Conservation (phyloP, 2,113 vertebrate species). For the Aspiorhynchus laticeps region DNA sequence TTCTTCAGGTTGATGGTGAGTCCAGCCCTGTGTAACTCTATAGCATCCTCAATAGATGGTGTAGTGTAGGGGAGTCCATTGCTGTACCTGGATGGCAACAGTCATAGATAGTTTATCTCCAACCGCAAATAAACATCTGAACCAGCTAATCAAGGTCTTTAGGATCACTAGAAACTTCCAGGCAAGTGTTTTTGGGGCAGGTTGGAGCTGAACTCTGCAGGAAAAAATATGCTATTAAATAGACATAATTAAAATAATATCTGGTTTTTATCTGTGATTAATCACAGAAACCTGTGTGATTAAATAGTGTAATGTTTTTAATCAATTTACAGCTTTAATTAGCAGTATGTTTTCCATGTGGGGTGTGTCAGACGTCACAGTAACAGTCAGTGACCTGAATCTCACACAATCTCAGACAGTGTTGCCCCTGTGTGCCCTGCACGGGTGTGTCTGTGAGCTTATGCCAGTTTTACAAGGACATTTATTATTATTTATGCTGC, state of each 20-base stretch:
- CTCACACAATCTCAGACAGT: not conserved
- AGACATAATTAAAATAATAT: not conserved
- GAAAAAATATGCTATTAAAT: not conserved
- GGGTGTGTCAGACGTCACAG: not conserved
- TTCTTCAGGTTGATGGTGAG: no score
- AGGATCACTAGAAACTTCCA: no score
- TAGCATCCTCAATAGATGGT: no score
- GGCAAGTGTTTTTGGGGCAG: no score
- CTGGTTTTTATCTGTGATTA: no score
- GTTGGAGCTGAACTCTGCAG: no score
- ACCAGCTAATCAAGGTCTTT: no score
- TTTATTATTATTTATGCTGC: conserved; percentile 6
- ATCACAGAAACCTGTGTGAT: not conserved
- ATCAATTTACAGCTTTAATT: not conserved
- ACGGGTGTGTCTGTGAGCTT: not conserved
- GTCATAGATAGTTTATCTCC: no score
- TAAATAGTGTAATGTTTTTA: not conserved
- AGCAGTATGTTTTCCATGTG: not conserved
- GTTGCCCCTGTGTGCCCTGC: not conserved
- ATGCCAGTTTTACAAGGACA: not conserved
- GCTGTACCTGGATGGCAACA: no score
- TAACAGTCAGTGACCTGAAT: not conserved
- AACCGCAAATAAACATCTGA: no score
- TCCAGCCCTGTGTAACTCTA: no score
- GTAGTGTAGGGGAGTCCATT: no score